These are phyloP conservation scores for Drosophila santomea DNA, from an alignment of 1,140 invertebrate genomes.

Conservation along the genomic window DNA sequence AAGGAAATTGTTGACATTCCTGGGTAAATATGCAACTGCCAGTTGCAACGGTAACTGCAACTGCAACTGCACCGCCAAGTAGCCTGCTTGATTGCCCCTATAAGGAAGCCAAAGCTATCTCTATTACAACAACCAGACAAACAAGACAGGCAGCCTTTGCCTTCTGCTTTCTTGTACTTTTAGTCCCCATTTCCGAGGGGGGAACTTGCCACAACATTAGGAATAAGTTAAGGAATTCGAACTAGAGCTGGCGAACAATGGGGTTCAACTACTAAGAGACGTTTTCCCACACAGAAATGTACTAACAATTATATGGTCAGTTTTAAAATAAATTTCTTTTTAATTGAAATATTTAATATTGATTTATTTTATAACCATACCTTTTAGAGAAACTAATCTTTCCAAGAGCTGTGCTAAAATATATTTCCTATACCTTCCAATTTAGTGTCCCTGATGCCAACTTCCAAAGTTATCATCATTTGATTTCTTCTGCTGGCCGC, in stretches of 20 bases:
- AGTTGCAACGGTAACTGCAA: slow-evolving; percentile 76
- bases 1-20: slow-evolving; percentile 83
- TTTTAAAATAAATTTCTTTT: too few species aligned
- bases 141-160: slow-evolving; percentile 43
- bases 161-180: slow-evolving; percentile 32
- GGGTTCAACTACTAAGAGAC: neutral
- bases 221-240: slow-evolving; percentile 48
- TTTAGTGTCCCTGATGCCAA: slow-evolving; percentile 38
- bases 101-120: slow-evolving; percentile 78
- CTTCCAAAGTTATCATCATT: slow-evolving; percentile 72
- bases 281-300: neutral
- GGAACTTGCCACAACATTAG: slow-evolving; percentile 40
- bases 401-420: neutral
- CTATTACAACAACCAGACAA: slow-evolving; percentile 75
- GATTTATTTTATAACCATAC: too few species aligned
- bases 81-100: slow-evolving; percentile 80
- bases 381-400: neutral
- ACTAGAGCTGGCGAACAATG: slow-evolving; percentile 13
- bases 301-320: neutral
- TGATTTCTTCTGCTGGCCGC: slow-evolving; percentile 49
- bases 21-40: slow-evolving; percentile 74
- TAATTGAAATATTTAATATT: too few species aligned
- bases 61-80: slow-evolving; percentile 72
- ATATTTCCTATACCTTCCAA: neutral
- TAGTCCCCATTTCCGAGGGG: slow-evolving; percentile 68